phyloP scores from a whole-genome alignment of 2,888 invertebrate genomes.

The Himalopsyche tibetana region DNA sequence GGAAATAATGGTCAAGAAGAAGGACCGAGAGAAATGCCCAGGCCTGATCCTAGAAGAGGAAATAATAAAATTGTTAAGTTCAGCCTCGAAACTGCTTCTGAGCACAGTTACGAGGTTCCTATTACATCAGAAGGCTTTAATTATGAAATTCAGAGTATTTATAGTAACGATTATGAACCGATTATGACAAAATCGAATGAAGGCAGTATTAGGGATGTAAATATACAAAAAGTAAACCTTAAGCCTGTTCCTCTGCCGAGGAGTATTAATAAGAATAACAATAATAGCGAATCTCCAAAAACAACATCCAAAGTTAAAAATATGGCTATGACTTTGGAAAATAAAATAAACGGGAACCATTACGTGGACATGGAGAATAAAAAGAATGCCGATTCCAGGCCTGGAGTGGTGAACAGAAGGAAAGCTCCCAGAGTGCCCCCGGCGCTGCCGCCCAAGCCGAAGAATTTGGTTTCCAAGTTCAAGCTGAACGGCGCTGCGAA shows the following conservation, averaged over 20 bases:
- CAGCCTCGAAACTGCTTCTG: slow-evolving; percentile 76
- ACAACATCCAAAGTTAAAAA: slow-evolving; percentile 77
- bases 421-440: slow-evolving; percentile 83
- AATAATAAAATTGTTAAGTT: slow-evolving; percentile 76
- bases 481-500: slow-evolving; percentile 76
- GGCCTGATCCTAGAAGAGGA: slow-evolving; percentile 73
- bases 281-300: slow-evolving; percentile 69
- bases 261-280: slow-evolving; percentile 67
- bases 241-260: slow-evolving; percentile 71
- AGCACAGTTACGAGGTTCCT: slow-evolving; percentile 81
- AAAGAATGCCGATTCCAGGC: slow-evolving; percentile 70
- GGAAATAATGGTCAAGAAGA: slow-evolving; percentile 69
- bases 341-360: slow-evolving; percentile 73
- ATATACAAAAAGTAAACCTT: slow-evolving; percentile 69
- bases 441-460: slow-evolving; percentile 87
- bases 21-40: slow-evolving; percentile 61
- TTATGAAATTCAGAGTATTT: slow-evolving; percentile 81
- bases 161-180: slow-evolving; percentile 86
- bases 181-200: slow-evolving; percentile 77
- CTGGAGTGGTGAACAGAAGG: slow-evolving; percentile 75
- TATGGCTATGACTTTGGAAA: slow-evolving; percentile 75
- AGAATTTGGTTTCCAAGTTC: slow-evolving; percentile 83
- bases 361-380: slow-evolving; percentile 79
- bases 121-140: slow-evolving; percentile 76
- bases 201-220: slow-evolving; percentile 69